These are phyloP conservation scores for Lateolabrax maculatus DNA, from an alignment of 2,797 vertebrate genomes.

Conservation along the genomic window DNA sequence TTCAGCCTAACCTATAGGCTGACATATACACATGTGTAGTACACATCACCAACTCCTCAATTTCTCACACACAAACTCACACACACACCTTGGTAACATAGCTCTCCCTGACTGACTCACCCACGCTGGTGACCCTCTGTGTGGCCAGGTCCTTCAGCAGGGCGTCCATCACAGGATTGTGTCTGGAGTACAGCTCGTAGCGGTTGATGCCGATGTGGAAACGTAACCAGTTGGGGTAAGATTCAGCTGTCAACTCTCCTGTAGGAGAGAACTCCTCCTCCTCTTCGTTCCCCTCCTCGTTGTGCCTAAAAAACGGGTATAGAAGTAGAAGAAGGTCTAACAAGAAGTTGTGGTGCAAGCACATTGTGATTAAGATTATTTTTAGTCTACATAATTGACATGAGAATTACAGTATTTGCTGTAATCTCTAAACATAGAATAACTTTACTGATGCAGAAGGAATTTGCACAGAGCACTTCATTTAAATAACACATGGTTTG, in stretches of 20 bases:
- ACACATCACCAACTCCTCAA: not conserved
- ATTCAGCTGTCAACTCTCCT: constrained; percentile 87
- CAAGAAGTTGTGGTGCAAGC: constrained; percentile 1
- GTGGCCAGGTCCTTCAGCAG: constrained; percentile 90
- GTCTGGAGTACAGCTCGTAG: constrained; percentile 93
- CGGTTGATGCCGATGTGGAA: constrained; percentile 98
- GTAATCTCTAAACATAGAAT: not conserved
- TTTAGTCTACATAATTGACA: not conserved
- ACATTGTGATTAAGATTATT: constrained; percentile 13
- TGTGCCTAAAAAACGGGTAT: constrained; percentile 84
- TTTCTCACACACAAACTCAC: not conserved
- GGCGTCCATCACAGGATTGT: constrained; percentile 88
- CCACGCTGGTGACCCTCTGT: constrained; percentile 94
- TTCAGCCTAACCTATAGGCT: no score
- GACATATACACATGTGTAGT: not conserved
- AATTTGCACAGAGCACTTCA: not conserved
- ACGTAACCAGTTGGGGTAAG: constrained; percentile 97
- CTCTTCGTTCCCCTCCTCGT: constrained; percentile 89
- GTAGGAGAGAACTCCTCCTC: constrained; percentile 90
- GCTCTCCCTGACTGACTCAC: constrained; percentile 81
- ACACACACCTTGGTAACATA: constrained; percentile 11
- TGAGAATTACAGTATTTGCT: not conserved
- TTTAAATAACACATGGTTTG: not conserved
- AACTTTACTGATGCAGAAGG: not conserved
- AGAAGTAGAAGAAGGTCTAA: not conserved